phyloP scores from a whole-genome alignment of 1,140 invertebrate genomes.

The Neodiprion virginianus region DNA sequence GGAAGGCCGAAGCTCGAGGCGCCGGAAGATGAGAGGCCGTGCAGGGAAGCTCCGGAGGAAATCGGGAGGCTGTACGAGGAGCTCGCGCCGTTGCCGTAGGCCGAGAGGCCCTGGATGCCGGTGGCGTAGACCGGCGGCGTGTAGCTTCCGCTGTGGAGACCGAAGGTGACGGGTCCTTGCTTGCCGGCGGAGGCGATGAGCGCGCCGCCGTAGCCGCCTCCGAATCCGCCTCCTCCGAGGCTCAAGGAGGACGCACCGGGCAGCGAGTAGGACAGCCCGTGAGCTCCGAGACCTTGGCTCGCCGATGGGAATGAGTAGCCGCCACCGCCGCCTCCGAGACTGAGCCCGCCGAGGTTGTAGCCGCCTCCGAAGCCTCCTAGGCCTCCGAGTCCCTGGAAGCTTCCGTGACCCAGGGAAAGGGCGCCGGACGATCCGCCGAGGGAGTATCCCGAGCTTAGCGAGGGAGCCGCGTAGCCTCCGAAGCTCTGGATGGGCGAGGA shows the following conservation, averaged over 20 bases:
- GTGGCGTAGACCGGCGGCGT: slow-evolving; percentile 26
- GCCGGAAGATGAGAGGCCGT: neutral
- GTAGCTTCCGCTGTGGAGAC: slow-evolving; percentile 28
- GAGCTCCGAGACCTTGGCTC: slow-evolving; percentile 31
- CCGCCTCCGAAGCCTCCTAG: slow-evolving; percentile 30
- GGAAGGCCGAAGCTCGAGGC: neutral
- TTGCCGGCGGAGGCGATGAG: slow-evolving; percentile 31
- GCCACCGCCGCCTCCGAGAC: neutral
- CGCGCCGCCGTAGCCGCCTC: slow-evolving; percentile 15
- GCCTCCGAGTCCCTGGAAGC: slow-evolving; percentile 18
- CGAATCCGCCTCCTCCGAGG: slow-evolving; percentile 19
- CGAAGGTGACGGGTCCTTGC: slow-evolving; percentile 55
- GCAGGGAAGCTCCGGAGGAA: neutral
- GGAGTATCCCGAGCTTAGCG: neutral
- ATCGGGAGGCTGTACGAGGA: slow-evolving; percentile 32
- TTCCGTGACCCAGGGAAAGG: slow-evolving; percentile 14
- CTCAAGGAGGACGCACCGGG: slow-evolving; percentile 17
- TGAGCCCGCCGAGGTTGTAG: slow-evolving; percentile 25
- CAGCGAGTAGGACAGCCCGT: slow-evolving; percentile 30
- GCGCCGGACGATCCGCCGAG: slow-evolving; percentile 21
- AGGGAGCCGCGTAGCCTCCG: neutral
- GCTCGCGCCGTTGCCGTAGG: slow-evolving; percentile 29
- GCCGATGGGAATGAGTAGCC: neutral
- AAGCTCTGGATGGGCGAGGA: neutral
- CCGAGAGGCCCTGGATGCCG: slow-evolving; percentile 35